phyloP scores from a whole-genome alignment of 2,888 invertebrate genomes.

The Autographa pulchrina region DNA sequence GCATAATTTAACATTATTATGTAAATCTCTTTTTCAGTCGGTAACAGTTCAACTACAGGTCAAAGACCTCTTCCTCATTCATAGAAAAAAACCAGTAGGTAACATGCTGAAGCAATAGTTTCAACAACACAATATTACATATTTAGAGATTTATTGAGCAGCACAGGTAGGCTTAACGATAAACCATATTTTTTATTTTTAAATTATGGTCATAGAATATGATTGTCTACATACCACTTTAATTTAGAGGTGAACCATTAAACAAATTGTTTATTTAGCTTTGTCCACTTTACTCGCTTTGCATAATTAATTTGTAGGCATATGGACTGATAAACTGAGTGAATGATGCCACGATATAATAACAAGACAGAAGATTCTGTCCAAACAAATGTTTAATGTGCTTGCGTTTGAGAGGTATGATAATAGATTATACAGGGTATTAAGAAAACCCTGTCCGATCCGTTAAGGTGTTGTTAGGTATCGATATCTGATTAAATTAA shows the following conservation, averaged over 20 bases:
- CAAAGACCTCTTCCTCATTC: too few species aligned
- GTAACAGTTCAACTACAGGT: too few species aligned
- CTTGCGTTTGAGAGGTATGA: not conserved
- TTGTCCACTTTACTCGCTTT: constrained; percentile 35
- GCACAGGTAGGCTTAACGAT: too few species aligned
- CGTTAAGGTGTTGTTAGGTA: too few species aligned
- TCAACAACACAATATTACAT: too few species aligned
- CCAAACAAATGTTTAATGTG: not conserved
- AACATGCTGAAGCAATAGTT: too few species aligned
- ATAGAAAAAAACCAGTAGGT: too few species aligned
- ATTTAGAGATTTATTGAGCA: too few species aligned
- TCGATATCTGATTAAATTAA: too few species aligned
- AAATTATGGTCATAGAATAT: constrained; percentile 28
- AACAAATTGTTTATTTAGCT: constrained; percentile 46
- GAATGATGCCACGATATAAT: not conserved
- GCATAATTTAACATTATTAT: too few species aligned
- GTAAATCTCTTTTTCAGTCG: too few species aligned
- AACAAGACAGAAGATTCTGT: not conserved
- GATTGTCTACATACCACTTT: constrained; percentile 32
- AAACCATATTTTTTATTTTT: not conserved
- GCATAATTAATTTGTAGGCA: constrained; percentile 58
- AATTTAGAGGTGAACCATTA: constrained; percentile 53
- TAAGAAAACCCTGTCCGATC: too few species aligned
- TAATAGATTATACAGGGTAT: not conserved
- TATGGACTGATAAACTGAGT: constrained; percentile 9